Evolutionary conservation across 1,140 invertebrate species (phyloP).

Genomic region (Chelonus insularis): DNA sequence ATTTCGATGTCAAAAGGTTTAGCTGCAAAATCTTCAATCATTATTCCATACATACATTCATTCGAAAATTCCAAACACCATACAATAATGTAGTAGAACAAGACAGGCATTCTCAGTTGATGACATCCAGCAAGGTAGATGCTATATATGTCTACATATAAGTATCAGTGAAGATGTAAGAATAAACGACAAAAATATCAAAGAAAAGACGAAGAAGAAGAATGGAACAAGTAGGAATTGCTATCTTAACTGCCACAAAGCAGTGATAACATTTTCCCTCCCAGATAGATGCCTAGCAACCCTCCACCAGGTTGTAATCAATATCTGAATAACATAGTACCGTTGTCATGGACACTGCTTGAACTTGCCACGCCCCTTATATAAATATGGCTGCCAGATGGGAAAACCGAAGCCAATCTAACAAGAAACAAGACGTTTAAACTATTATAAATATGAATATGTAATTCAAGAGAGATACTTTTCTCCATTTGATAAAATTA

Average conservation of each 20-base stretch:
- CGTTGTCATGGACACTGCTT: constrained; percentile 32
- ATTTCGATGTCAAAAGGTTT: no score
- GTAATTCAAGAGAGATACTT: no score
- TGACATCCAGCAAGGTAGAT: no score
- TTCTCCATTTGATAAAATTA: no score
- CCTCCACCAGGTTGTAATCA: constrained; percentile 52
- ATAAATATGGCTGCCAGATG: constrained; percentile 34
- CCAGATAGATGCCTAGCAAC: constrained; percentile 59
- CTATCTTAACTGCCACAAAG: constrained; percentile 62
- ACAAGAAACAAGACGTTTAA: constrained; percentile 1
- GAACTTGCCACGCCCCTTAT: constrained; percentile 25
- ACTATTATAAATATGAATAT: constrained; percentile 14
- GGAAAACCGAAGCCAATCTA: neutral
- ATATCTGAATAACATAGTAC: constrained; percentile 54
- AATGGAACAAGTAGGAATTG: constrained; percentile 43
- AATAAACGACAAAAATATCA: no score
- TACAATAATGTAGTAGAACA: no score
- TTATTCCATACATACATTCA: no score
- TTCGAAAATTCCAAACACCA: no score
- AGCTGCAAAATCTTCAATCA: no score
- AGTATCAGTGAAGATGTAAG: neutral
- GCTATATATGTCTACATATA: no score
- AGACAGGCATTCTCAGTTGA: no score
- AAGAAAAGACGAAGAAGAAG: no score
- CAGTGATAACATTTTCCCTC: constrained; percentile 63